Evolutionary conservation across 1,140 invertebrate species (phyloP), one percentile per base, ranked within the genome.

Genomic region (Belonocnema kinseyi): DNA sequence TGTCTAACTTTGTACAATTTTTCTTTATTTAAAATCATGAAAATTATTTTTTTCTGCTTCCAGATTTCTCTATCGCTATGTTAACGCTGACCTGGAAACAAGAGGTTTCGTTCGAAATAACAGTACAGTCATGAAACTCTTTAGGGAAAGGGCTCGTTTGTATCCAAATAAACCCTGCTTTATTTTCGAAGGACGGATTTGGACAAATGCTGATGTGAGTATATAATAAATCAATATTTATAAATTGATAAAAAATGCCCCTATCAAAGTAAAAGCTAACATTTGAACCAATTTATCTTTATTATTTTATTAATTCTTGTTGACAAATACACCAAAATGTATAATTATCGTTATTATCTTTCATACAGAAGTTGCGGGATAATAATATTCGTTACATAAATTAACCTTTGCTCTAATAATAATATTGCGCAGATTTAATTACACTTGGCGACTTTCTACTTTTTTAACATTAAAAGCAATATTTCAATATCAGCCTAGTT

Each of bases 141-240:
- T 95, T 86, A 90, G 89, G 17, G 87, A 93, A 78, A 89, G 93
- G 46, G 92, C 92, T 3, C 86, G 86, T 12, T 89, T 88, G 58
- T 87, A 92, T 78, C 95, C 95, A 0, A 89, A 94, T 50, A 95
- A 93, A 75, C 90, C 93, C 0, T 94, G 94, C 79, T 94, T 96
- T 79, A 92, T 95, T 53, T 94, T 93, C 81, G 94, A 96, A 80
- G 94, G 94, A 71, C 90, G 93, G 76, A 92, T 92, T 26, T 96
- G 95, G 95, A 96, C 95, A 3, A 96, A 94, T 85, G 86, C 90
- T 79, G 93, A 96, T 84, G 95, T 94, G 87, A 87, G 89, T 90
- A 16, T 71, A 50, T 40, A 50, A 76, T 73, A n/a, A 40, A 52
- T 33, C n/a, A 2, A 66, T 6, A 66, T n/a, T 46, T 11, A 10